Conservation (phyloP, 2,113 vertebrate species). For the Atractosteus spatula region DNA sequence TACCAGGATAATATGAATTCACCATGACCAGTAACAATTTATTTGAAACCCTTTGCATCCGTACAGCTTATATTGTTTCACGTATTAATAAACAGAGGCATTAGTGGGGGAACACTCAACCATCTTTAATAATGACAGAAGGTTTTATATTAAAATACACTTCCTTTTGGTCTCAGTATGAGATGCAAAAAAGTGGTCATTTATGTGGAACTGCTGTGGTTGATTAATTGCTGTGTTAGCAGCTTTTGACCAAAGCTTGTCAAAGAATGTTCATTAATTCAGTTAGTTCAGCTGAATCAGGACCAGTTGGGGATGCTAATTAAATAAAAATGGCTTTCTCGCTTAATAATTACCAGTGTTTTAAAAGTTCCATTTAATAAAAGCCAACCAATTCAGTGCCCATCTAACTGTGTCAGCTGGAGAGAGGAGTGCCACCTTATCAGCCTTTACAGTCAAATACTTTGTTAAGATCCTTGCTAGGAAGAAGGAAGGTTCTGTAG, state of each 20-base stretch:
- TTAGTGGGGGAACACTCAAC: too few relatives aligned
- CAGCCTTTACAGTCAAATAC: too few relatives aligned
- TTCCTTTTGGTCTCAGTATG: too few relatives aligned
- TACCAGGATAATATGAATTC: too few relatives aligned
- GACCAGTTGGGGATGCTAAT: conserved; percentile 14
- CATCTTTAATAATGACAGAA: too few relatives aligned
- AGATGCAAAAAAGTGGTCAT: neutral
- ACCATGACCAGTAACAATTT: too few relatives aligned
- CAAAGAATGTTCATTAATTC: conserved; percentile 17
- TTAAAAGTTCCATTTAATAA: conserved; percentile 6
- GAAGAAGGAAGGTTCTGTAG: too few relatives aligned
- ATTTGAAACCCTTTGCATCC: too few relatives aligned
- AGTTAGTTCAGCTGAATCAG: conserved; percentile 13
- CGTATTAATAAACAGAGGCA: too few relatives aligned
- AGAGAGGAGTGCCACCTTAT: neutral
- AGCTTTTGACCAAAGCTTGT: conserved; percentile 7
- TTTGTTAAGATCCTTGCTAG: too few relatives aligned
- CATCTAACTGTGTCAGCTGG: neutral
- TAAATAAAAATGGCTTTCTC: conserved; percentile 9
- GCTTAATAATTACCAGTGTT: conserved; percentile 14
- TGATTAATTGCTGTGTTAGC: conserved; percentile 22
- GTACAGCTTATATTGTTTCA: too few relatives aligned
- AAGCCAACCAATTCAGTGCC: neutral
- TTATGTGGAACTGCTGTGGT: neutral
- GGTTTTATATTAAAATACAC: too few relatives aligned